A percentile compares a stretch with the other conserved stretches of the same genome.
These are phyloP conservation scores for Onchidella celtica DNA, from an alignment of 2,888 invertebrate species.

Conservation along the genomic window DNA sequence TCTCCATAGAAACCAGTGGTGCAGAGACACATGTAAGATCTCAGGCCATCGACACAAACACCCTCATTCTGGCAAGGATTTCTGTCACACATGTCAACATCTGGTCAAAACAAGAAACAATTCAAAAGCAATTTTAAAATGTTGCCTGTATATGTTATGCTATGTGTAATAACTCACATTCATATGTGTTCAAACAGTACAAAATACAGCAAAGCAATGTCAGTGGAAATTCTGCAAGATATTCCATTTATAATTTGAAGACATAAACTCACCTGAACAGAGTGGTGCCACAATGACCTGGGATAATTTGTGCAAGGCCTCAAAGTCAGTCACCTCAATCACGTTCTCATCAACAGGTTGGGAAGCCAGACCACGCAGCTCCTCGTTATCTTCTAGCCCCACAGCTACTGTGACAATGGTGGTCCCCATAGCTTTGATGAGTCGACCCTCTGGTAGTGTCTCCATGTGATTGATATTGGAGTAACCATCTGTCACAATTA, in stretches of 20 bases:
- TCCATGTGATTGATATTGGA: slow-evolving; percentile 73
- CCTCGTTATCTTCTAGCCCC: slow-evolving; percentile 64
- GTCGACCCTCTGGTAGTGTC: slow-evolving; percentile 74
- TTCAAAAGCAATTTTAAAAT: no score
- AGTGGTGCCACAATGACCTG: slow-evolving; percentile 68
- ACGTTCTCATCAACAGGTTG: slow-evolving; percentile 71
- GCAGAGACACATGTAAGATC: slow-evolving; percentile 76
- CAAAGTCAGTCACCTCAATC: slow-evolving; percentile 71
- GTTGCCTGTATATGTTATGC: no score
- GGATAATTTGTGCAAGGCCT: slow-evolving; percentile 65
- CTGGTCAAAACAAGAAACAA: no score
- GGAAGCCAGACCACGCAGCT: slow-evolving; percentile 72
- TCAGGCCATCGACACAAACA: slow-evolving; percentile 72
- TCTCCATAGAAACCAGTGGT: slow-evolving; percentile 71
- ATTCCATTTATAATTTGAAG: no score
- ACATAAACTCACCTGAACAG: slow-evolving; percentile 71
- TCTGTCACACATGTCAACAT: slow-evolving; percentile 45
- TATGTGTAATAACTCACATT: no score
- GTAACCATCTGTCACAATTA: slow-evolving; percentile 73
- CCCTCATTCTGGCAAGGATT: slow-evolving; percentile 75
- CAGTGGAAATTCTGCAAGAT: no score
- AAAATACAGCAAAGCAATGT: no score
- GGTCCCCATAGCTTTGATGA: slow-evolving; percentile 65
- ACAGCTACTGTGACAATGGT: slow-evolving; percentile 72
- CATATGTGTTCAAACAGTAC: no score